phyloP scores from a whole-genome alignment of 2,888 invertebrate species.

The Cinara cedri region DNA sequence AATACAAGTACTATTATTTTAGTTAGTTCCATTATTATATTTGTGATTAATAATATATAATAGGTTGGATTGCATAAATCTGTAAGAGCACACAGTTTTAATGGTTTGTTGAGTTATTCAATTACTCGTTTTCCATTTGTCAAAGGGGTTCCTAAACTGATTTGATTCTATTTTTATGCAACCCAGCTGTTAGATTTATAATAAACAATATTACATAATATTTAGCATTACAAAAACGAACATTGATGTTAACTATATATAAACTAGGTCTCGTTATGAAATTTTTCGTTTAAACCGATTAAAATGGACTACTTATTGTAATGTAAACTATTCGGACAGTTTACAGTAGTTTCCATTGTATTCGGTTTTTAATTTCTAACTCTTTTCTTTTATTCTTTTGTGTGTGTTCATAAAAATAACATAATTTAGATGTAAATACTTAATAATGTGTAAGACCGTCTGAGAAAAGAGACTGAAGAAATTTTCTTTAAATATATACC shows the following conservation, averaged over 20 bases:
- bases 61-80: conserved; percentile 46
- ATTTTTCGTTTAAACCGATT: conserved; percentile 45
- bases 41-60: conserved; percentile 43
- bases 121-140: conserved; percentile 39
- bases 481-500: conserved; percentile 52
- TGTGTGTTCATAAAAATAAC: conserved; percentile 56
- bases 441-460: conserved; percentile 51
- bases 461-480: conserved; percentile 54
- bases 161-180: conserved; percentile 46
- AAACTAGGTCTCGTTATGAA: conserved; percentile 54
- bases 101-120: conserved; percentile 39
- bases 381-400: conserved; percentile 35
- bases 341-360: conserved; percentile 42
- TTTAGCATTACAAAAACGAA: conserved; percentile 36
- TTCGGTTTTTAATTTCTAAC: conserved; percentile 52
- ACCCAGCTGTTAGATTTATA: conserved; percentile 33
- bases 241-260: conserved; percentile 53
- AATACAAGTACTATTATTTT: conserved; percentile 56
- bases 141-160: conserved; percentile 43
- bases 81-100: conserved; percentile 39
- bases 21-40: conserved; percentile 50
- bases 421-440: conserved; percentile 54
- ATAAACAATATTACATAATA: conserved; percentile 43
- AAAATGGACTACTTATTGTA: conserved; percentile 37
- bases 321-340: conserved; percentile 40